Percentiles rank a stretch among this genome's conserved stretches.
phyloP scores from a whole-genome alignment of 2,797 vertebrate species.

The Tragopan temminckii region DNA sequence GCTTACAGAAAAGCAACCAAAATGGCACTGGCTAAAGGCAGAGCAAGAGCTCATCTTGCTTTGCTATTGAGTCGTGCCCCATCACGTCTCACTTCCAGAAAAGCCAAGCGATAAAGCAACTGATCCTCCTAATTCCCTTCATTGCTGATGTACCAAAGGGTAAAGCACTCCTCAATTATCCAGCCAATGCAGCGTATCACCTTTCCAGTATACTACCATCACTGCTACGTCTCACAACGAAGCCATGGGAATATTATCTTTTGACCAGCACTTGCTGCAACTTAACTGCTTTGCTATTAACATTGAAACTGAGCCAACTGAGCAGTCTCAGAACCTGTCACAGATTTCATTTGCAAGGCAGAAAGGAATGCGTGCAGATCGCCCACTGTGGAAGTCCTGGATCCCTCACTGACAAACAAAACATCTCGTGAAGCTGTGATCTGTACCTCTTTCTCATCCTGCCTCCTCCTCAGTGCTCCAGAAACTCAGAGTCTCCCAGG shows the following conservation, averaged over 20 bases:
- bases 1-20: background rate
- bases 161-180: background rate
- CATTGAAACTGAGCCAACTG: background rate
- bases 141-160: background rate
- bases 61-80: fast-evolving
- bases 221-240: background rate
- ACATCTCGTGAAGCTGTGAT: background rate
- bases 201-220: background rate
- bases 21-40: background rate
- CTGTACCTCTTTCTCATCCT: background rate
- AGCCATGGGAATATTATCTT: background rate
- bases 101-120: background rate
- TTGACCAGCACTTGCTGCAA: background rate
- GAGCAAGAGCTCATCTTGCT: too few relatives aligned
- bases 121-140: background rate
- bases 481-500: background rate
- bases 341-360: background rate
- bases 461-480: background rate
- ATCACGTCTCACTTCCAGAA: background rate
- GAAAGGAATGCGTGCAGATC: background rate
- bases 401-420: background rate
- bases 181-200: background rate
- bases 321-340: background rate
- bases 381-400: background rate
- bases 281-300: conserved; percentile 9